A percentile compares a stretch with the other conserved stretches of the same genome.
These are phyloP conservation scores for Dasysyrphus tricinctus DNA, from an alignment of 2,888 invertebrate species.

Conservation along the genomic window DNA sequence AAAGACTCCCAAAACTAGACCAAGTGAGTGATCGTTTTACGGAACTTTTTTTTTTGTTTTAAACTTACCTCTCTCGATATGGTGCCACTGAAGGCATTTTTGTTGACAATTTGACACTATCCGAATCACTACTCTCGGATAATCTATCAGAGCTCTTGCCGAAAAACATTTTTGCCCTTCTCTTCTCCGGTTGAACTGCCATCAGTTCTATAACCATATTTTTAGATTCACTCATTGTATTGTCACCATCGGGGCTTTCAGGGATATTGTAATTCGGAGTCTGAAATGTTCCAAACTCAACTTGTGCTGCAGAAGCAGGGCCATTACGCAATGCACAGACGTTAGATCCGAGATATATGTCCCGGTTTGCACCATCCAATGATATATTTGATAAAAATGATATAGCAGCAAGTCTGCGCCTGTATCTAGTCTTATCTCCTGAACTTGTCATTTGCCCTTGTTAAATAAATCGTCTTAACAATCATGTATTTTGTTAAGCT, in stretches of 20 bases:
- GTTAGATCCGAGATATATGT: conserved; percentile 86
- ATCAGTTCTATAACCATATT: conserved; percentile 83
- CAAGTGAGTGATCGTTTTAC: too few relatives aligned
- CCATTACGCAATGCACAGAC: conserved; percentile 79
- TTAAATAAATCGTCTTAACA: neutral
- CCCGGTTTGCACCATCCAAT: conserved; percentile 93
- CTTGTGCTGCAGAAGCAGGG: conserved; percentile 74
- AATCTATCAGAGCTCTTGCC: conserved; percentile 83
- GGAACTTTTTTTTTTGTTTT: neutral
- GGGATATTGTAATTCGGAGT: conserved; percentile 5
- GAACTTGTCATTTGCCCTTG: conserved; percentile 82
- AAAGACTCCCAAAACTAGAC: too few relatives aligned
- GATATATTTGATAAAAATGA: conserved; percentile 98
- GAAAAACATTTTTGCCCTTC: conserved; percentile 82
- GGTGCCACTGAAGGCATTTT: conserved; percentile 84
- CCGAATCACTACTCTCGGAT: conserved; percentile 90
- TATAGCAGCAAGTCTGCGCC: conserved; percentile 94
- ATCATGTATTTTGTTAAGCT: neutral
- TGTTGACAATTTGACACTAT: conserved; percentile 87
- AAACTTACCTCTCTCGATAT: conserved; percentile 86
- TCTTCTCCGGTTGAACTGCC: conserved; percentile 80
- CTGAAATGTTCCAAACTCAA: conserved; percentile 63
- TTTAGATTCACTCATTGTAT: conserved; percentile 81
- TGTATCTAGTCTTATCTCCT: conserved; percentile 87
- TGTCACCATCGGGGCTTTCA: conserved; percentile 78